Evolutionary conservation across 1,140 invertebrate genomes (phyloP), one percentile per base, ranked within the genome.

Genomic region (Bombus superbus): DNA sequence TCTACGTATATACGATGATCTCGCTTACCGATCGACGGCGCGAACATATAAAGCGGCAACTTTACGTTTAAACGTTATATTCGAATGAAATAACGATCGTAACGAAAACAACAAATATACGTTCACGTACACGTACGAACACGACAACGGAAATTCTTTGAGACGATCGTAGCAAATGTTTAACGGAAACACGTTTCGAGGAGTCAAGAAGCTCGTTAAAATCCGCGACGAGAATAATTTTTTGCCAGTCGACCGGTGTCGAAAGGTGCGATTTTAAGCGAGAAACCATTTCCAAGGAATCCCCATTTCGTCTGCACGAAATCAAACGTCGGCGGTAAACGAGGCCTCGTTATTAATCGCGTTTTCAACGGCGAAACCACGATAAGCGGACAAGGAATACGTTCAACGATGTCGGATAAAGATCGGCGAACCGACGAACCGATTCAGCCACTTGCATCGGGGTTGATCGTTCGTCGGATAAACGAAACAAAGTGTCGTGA

Each of bases 401-500:
- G 9, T 83, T 83, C 35, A 40, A 10, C 64, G 77, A 66, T 47
- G 71, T 81, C 59, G 42, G 76, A 81, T 86, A 84, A 68, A 40
- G 47, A 78, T 78, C 75, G 75, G 42, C 44, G 74, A 57, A 35
- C 11, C 53, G 74, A 59, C 47, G 47, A 22, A 15, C 69, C 59
- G 38, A 40, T 44, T 40, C 32, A 22, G 40, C 74, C 59, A 57
- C 22, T 66, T 28, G 42, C 66, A 75, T 38, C 35, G 22, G 68
- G 62, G 38, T 76, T 32, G 84, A 89, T 86, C 32, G 68, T 53
- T 72, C 28, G 32, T 3, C 8, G 15, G 85, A 89, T 85, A 89
- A 84, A 57, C 66, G 38, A 78, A 85, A 87, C 78, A 85, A 87
- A 89, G 81, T 79, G 85, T 62, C 73, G 64, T 89, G 88, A 89